Conservation (phyloP, 2,797 vertebrate genomes). For the Menidia menidia region DNA sequence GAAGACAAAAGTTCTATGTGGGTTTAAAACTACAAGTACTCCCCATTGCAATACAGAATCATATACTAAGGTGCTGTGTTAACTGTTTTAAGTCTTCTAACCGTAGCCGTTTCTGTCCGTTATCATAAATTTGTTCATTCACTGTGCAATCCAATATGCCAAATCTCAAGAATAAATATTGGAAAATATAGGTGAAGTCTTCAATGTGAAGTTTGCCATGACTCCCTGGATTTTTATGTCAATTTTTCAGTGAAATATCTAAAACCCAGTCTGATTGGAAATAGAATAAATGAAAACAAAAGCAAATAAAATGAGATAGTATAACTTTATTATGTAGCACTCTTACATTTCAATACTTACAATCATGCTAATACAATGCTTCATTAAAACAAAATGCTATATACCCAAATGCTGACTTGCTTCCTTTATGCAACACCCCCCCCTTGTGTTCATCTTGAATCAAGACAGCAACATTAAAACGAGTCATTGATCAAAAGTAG, state of each 20-base stretch:
- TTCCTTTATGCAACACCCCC: conserved; percentile 56
- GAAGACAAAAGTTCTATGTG: too few relatives aligned
- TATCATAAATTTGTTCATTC: too few relatives aligned
- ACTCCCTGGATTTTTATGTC: not conserved
- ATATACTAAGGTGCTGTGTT: too few relatives aligned
- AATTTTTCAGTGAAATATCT: too few relatives aligned
- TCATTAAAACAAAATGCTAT: not conserved
- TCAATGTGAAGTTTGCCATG: not conserved
- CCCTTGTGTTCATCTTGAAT: conserved; percentile 30
- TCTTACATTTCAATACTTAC: conserved; percentile 7
- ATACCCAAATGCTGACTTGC: not conserved
- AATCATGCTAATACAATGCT: conserved; percentile 10
- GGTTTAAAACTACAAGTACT: too few relatives aligned
- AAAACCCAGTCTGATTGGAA: not conserved
- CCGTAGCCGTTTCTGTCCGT: too few relatives aligned
- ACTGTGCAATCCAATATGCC: too few relatives aligned
- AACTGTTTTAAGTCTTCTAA: too few relatives aligned
- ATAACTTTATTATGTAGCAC: conserved; percentile 43
- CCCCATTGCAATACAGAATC: too few relatives aligned
- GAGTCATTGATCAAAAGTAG: conserved; percentile 7
- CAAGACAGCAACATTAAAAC: conserved; percentile 4
- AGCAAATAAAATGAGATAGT: not conserved
- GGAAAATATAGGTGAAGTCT: not conserved
- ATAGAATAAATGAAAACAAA: not conserved
- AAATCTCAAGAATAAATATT: too few relatives aligned